These are phyloP conservation scores for Microchrysa polita DNA, from an alignment of 2,888 invertebrate genomes.

Conservation along the genomic window DNA sequence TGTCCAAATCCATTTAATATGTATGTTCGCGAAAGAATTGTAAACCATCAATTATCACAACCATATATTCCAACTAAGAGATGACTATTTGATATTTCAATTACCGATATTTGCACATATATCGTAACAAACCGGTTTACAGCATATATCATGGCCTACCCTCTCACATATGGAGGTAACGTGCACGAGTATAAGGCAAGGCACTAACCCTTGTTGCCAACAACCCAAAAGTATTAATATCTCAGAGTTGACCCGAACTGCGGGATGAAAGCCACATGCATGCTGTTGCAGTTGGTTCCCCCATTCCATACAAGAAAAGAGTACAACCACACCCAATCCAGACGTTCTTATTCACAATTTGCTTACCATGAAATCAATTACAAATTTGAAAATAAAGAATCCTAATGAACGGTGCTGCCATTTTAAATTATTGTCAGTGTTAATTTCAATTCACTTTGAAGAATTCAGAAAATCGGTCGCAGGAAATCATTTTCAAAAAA, in stretches of 20 bases:
- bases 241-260: conserved; percentile 23
- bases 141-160: conserved; percentile 1
- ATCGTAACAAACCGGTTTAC: conserved; percentile 40
- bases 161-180: neutral
- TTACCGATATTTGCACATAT: conserved; percentile 49
- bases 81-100: conserved; percentile 50
- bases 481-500: no score
- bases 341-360: conserved; percentile 27
- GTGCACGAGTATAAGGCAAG: neutral
- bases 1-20: neutral
- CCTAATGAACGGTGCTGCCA: conserved; percentile 1
- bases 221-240: conserved; percentile 26
- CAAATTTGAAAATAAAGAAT: conserved; percentile 48
- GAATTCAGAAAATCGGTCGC: no score
- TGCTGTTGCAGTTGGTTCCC: conserved; percentile 14
- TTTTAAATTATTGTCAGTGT: no score
- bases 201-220: conserved; percentile 3
- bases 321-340: conserved; percentile 46
- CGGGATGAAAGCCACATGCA: conserved; percentile 47
- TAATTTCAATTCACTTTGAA: no score
- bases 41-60: conserved; percentile 49
- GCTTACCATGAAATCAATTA: conserved; percentile 48
- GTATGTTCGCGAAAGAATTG: conserved; percentile 14
- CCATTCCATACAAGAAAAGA: no score
- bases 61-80: conserved; percentile 42